Evolutionary conservation across 2,797 vertebrate species (phyloP).

Genomic region (Dicrostonyx torquatus): DNA sequence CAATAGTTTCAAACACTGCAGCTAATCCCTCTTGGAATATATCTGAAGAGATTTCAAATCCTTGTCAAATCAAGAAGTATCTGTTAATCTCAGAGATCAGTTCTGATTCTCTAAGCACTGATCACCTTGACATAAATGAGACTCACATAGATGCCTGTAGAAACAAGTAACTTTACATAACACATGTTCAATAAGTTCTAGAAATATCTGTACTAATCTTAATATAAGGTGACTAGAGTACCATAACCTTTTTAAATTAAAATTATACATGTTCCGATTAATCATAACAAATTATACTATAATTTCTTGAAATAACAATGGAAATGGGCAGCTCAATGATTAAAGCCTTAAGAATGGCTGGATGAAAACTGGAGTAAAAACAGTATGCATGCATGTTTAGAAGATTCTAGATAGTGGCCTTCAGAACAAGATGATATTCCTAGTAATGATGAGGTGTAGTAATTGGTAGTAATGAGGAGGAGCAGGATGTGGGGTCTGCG

Average conservation of each 20-base stretch:
- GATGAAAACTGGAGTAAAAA: not conserved
- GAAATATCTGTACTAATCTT: constrained; percentile 14
- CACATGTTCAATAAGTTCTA: not conserved
- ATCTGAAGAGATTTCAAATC: constrained; percentile 41
- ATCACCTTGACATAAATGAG: constrained; percentile 8
- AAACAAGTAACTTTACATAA: constrained; percentile 38
- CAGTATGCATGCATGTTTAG: not conserved
- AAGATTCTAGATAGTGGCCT: not conserved
- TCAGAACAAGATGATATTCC: not conserved
- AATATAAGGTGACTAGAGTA: not conserved
- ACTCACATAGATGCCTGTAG: not conserved
- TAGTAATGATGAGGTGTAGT: not conserved
- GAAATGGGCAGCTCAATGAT: not conserved
- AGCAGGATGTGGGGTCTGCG: too few species aligned
- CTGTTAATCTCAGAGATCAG: constrained; percentile 27
- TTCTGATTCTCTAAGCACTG: constrained; percentile 33
- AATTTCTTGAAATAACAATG: constrained; percentile 7
- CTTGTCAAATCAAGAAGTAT: constrained; percentile 24
- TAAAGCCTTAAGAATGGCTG: not conserved
- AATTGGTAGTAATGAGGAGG: too few species aligned
- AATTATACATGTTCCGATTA: constrained; percentile 7
- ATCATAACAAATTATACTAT: not conserved
- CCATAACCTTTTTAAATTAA: not conserved
- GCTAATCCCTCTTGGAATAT: constrained; percentile 59
- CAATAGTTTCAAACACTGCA: constrained; percentile 46